Evolutionary conservation across 2,797 vertebrate genomes (phyloP).

Genomic region (Phrynocephalus guinanensis): DNA sequence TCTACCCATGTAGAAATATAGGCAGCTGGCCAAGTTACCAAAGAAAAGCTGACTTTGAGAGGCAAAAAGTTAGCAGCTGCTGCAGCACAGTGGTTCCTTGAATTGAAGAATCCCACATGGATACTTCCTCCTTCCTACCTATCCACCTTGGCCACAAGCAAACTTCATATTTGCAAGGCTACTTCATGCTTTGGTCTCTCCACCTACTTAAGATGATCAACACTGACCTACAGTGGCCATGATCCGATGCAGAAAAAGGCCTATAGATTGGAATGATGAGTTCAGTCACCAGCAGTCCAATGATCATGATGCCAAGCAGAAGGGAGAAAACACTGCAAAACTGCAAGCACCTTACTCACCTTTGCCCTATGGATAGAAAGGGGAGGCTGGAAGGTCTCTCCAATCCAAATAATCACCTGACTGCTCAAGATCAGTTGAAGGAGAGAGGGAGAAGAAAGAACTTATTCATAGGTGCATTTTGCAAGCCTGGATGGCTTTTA

Average conservation of each 20-base stretch:
- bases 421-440: too few species aligned
- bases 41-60: background rate
- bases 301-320: background rate
- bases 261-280: background rate
- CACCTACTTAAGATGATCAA: too few species aligned
- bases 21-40: background rate
- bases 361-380: background rate
- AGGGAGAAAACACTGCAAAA: too few species aligned
- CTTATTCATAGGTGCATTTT: background rate
- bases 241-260: background rate
- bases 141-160: background rate
- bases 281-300: background rate
- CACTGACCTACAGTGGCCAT: background rate
- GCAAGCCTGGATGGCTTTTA: background rate
- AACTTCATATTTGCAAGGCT: background rate
- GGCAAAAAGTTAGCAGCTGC: background rate
- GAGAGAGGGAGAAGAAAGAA: background rate
- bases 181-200: too few species aligned
- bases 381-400: background rate
- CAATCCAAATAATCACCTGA: background rate
- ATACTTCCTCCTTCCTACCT: too few species aligned
- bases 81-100: background rate
- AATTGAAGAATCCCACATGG: background rate
- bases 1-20: background rate
- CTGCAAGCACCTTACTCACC: too few species aligned